Percentiles rank a stretch among this genome's conserved stretches.
These are phyloP conservation scores for Pangasius sanitwongsei DNA, from an alignment of 2,797 vertebrate species.

Conservation along the genomic window DNA sequence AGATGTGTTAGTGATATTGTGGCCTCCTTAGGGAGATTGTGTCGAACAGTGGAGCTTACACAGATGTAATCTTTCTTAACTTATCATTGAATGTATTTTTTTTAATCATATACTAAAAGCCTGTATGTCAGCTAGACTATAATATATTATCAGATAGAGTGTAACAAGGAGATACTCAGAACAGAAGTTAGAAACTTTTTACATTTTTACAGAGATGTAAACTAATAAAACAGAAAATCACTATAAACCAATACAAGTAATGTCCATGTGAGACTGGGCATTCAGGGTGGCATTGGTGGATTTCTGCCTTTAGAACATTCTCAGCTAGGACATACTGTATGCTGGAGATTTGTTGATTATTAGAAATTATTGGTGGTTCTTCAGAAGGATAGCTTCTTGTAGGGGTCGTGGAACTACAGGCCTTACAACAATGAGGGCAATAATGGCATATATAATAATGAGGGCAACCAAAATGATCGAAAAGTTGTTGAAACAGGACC, in stretches of 20 bases:
- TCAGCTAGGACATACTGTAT: not conserved
- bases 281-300: not conserved
- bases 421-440: not conserved
- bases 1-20: slow-evolving; percentile 28
- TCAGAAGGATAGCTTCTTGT: not conserved
- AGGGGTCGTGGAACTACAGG: not conserved
- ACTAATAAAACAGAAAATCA: not conserved
- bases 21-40: slow-evolving; percentile 24
- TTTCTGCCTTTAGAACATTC: not conserved
- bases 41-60: not conserved
- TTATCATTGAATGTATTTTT: not conserved
- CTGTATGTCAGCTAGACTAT: not conserved
- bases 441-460: not conserved
- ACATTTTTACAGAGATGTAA: not conserved
- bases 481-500: not conserved
- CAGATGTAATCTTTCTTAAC: not conserved
- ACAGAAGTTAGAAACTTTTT: not conserved
- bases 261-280: not conserved
- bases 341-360: not conserved
- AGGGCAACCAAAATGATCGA: not conserved
- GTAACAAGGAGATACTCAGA: not conserved
- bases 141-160: not conserved
- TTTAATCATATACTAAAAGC: not conserved
- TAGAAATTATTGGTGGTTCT: not conserved
- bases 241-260: not conserved